These are phyloP conservation scores for Spodoptera frugiperda DNA, from an alignment of 1,140 invertebrate genomes.

Conservation along the genomic window DNA sequence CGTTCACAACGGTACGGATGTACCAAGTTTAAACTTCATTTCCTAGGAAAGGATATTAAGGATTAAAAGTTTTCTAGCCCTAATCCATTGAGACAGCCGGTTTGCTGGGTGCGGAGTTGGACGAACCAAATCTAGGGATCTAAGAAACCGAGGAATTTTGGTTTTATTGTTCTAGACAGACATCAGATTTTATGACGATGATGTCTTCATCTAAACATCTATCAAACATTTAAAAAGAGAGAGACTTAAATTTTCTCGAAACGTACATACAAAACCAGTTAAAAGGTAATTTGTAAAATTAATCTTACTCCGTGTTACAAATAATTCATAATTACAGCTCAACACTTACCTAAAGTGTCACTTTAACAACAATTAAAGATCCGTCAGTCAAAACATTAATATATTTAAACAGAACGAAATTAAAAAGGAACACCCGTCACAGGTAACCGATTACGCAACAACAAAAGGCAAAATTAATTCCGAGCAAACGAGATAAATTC, in stretches of 20 bases:
- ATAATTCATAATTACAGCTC: no score
- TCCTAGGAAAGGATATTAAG: constrained; percentile 60
- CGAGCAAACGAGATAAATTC: constrained; percentile 72
- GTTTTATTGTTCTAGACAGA: constrained; percentile 23
- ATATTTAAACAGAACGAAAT: constrained; percentile 59
- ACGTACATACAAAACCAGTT: no score
- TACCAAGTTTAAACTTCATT: constrained; percentile 62
- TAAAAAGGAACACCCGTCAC: constrained; percentile 59
- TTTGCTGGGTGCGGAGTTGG: constrained; percentile 22
- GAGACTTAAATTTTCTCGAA: not conserved
- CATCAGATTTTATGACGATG: constrained; percentile 20
- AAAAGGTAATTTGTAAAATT: no score
- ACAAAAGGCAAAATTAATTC: constrained; percentile 80
- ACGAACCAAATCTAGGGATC: constrained; percentile 41
- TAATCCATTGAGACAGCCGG: constrained; percentile 54
- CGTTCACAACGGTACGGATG: constrained; percentile 55
- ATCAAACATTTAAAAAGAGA: not conserved
- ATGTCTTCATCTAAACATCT: not conserved
- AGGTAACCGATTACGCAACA: constrained; percentile 75
- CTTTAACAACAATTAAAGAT: constrained; percentile 17
- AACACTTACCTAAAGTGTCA: not conserved
- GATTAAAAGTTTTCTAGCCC: constrained; percentile 63
- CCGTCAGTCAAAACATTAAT: constrained; percentile 5
- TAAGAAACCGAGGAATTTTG: constrained; percentile 32
- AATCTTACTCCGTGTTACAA: no score